Evolutionary conservation across 2,797 vertebrate genomes (phyloP), one percentile per base, ranked within the genome.

Genomic region (Sparidentex hasta): DNA sequence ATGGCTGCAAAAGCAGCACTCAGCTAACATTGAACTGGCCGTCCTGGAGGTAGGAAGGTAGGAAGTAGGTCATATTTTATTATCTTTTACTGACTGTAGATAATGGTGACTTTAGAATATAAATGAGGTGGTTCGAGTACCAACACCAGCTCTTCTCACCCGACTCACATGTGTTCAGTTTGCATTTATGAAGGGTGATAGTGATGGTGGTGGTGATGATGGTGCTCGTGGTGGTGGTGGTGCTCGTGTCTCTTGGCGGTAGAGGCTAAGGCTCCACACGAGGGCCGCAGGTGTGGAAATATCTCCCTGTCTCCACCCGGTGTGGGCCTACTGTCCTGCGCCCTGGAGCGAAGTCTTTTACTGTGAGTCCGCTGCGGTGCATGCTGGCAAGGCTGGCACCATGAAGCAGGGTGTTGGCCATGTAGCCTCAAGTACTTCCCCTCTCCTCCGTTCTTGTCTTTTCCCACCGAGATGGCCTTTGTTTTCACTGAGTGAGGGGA

Each of bases 131-230:
- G 43, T 46, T 52, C 4, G 61, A 70, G 1, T 14, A 61, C 33
- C 38, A 11, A 20, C 3, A 27, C 27, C n/a, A 52, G 5, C 3
- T 44, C 17, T 4, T 74, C 50, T 77, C 54, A 74, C 64, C 33
- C 51, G 65, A 70, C 27, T 77, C n/a, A 14, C 7, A 14, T 46
- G 52, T 11, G 20, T 71, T 58, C 74, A 27, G 44, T 56, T 71
- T 76, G 46, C 41, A 50, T 76, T 88, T 83, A 92, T 41, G 89
- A 85, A 29, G 84, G 81, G 23, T 87, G 88, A 57, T 92, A 88
- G 93, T 97, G 96, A 90, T 97, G 97, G 84, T 97, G 96, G 82
- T 98, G 97, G 80, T 98, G 97, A 82, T 98, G 97, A 81, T 97
- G 97, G 80, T 98, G 97, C 72, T 98, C 96, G 0, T 98, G 97